Base-by-base conservation (phyloP, 2,113 vertebrate genomes). In the Heterotis niloticus region DNA sequence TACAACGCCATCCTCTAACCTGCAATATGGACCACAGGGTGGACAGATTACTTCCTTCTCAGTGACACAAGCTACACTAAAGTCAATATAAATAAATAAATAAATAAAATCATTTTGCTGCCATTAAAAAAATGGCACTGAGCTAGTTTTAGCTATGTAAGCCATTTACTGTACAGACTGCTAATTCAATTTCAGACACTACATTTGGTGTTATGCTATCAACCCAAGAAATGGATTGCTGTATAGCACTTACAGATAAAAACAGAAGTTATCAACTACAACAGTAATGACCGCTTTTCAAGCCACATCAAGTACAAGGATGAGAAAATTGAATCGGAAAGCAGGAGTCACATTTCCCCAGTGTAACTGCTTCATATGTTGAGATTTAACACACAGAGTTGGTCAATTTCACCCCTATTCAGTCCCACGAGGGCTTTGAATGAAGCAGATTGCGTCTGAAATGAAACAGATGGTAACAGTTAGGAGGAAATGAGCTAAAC, bases 391-490 rank as follows among this genome's bases (percentile, higher is more conserved):
- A 82, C 82, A 64, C 83, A 82, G 85, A 86, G 85, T 81, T 65
- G 84, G 83, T 87, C 81, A 79, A 79, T 81, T 89, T 87, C 88
- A 86, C 89, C 85, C 89, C 84, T 85, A 82, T 85, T 88, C 85
- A 86, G 52, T 89, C 86, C 90, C 88, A 88, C 83, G 28, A 84
- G 83, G 89, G 86, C 87, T 81, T 76, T 75, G 76, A 84, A 85
- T 77, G 17, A 84, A 90, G 85, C 91, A 93, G 92, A 91, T 92
- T 92, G 92, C 88, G 81, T 87, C 88, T 85, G 87, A 90, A 87
- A 90, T 83, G 84, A 91, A 92, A 89, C 92, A 93, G 92, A 93
- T 93, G 92, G 92, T 89, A 59, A 77, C 82, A 81, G 83, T 85
- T 91, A 83, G 82, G 85, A 86, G 88, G 89, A 88, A 88, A 91